Conservation (phyloP, 2,888 invertebrate genomes). For the Alloscopus bannaensis region DNA sequence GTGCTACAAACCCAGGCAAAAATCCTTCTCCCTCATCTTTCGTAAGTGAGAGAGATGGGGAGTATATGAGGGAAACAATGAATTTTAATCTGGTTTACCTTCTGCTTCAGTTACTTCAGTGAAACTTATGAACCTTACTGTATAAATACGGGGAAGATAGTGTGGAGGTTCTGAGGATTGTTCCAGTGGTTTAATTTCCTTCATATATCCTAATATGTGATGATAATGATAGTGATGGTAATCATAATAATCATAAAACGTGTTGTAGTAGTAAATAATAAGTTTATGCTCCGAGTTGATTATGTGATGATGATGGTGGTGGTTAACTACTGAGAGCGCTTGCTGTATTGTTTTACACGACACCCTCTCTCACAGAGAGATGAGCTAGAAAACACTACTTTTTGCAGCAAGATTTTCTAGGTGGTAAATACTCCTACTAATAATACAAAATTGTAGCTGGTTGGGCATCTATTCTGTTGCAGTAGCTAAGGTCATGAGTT, state of each 20-base stretch:
- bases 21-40: neutral
- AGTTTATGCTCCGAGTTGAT: constrained; percentile 33
- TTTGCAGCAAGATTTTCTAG: neutral
- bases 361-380: no score
- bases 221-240: constrained; percentile 16
- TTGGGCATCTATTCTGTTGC: neutral
- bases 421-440: no score
- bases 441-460: constrained; percentile 6
- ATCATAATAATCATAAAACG: constrained; percentile 41
- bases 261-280: constrained; percentile 43
- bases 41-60: neutral
- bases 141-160: constrained; percentile 2
- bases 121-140: constrained; percentile 11
- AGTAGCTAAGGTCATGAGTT: constrained; percentile 31
- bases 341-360: neutral
- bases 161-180: no score
- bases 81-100: neutral
- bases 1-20: neutral
- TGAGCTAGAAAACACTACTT: no score
- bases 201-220: constrained; percentile 28
- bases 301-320: constrained; percentile 48
- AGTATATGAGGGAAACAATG: constrained; percentile 5
- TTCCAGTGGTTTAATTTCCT: constrained; percentile 44
- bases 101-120: neutral
- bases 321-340: neutral